Evolutionary conservation across 2,797 vertebrate species (phyloP), one percentile per base, ranked within the genome.

Genomic region (Trichosurus vulpecula): DNA sequence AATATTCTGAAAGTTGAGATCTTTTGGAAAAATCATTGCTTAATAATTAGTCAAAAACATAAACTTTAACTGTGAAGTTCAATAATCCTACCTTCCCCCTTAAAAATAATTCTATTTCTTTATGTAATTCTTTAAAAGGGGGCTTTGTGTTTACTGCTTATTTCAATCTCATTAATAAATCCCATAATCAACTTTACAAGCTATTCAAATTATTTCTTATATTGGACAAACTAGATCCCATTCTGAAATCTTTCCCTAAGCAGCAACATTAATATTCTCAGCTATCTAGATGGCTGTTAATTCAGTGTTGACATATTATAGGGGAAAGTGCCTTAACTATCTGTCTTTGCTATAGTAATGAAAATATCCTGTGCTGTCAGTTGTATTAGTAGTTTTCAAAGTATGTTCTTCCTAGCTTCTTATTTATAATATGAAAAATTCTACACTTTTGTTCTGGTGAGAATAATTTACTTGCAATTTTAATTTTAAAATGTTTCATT

Each of bases 401-500:
- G 5, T 41, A 74, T 74, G 16, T 41, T 74, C n/a, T 74, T 74
- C 19, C 4, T 6, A 52, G n/a, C 54, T 55, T 30, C 41, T 90
- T 56, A 29, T 87, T 57, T 54, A 41, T 41, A 74, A 74, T 74
- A 74, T 91, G 92, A 95, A 93, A 89, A 90, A 92, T 81, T 51
- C 52, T 90, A 25, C 30, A 54, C 35, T 93, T 92, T 90, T 54
- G 93, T 92, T 56, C 35, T 94, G 31, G 25, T 90, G 41, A 56
- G 35, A 95, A 74, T 74, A 51, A 30, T 57, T 93, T 31, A 29
- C 22, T 93, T 35, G 47, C 2, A 30, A 52, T 30, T 47, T 91
- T 6, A n/a, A 22, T 41, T n/a, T 61, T 91, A 53, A 57, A 52
- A 41, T 41, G 10, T 3, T 54, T 19, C 90, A 5, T 87, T 94